phyloP scores from a whole-genome alignment of 2,888 invertebrate species.

The Coelogynopora nodosa region DNA sequence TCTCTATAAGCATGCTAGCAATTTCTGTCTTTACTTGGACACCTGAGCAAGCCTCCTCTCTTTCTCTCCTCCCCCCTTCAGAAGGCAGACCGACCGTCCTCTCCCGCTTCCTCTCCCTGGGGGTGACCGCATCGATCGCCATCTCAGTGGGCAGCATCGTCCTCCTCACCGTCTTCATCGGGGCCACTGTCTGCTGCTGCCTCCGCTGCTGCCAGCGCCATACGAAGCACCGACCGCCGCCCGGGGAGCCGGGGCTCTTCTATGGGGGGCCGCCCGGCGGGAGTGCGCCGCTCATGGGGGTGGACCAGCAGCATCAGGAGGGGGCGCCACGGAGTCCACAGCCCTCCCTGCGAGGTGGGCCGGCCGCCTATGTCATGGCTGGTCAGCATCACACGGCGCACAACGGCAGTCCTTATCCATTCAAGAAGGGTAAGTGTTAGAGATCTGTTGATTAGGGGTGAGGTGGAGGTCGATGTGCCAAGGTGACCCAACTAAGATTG shows the following conservation, averaged over 20 bases:
- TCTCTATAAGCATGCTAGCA: too few species aligned
- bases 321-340: background rate
- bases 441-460: too few species aligned
- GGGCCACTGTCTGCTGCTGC: constrained; percentile 57
- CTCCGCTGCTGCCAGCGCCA: constrained; percentile 53
- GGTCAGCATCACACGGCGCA: background rate
- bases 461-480: too few species aligned
- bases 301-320: too few species aligned
- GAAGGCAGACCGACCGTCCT: constrained; percentile 46
- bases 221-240: constrained; percentile 48
- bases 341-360: background rate
- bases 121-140: constrained; percentile 58
- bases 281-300: background rate
- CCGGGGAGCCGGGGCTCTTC: constrained; percentile 15
- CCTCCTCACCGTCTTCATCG: constrained; percentile 55
- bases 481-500: too few species aligned
- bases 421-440: background rate
- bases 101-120: constrained; percentile 55
- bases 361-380: background rate
- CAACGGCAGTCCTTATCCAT: background rate
- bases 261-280: background rate
- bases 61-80: background rate
- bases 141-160: constrained; percentile 58
- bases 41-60: too few species aligned
- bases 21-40: too few species aligned